Conservation (phyloP, 2,888 invertebrate species). For the Onchidella celtica region DNA sequence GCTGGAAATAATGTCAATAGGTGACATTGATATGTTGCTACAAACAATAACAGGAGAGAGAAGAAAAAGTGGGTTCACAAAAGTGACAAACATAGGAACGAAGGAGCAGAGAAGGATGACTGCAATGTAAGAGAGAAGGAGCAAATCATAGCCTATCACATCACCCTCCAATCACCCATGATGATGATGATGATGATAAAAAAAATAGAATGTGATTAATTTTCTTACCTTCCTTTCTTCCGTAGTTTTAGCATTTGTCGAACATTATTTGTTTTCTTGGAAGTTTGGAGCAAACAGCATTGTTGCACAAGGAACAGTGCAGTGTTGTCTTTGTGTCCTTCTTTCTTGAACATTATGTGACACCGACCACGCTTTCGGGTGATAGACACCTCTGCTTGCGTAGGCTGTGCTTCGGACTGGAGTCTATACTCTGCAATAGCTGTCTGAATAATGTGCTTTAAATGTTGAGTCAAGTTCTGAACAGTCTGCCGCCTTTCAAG, state of each 20-base stretch:
- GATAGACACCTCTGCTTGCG: neutral
- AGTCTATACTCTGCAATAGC: neutral
- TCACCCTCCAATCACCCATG: too few species aligned
- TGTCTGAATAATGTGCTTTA: neutral
- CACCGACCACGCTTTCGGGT: slow-evolving; percentile 4
- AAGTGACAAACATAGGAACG: too few species aligned
- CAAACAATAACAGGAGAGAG: too few species aligned
- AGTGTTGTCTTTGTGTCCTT: neutral
- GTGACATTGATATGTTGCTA: too few species aligned
- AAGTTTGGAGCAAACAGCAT: neutral
- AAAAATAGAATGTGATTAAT: too few species aligned
- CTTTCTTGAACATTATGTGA: neutral
- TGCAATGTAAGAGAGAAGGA: too few species aligned
- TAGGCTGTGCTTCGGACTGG: neutral
- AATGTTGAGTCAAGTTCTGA: neutral
- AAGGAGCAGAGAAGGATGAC: too few species aligned
- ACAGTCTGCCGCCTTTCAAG: neutral
- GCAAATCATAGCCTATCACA: too few species aligned
- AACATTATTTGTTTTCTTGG: neutral
- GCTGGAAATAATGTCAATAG: too few species aligned
- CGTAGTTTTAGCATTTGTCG: neutral
- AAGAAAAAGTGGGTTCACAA: too few species aligned
- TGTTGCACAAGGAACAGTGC: neutral
- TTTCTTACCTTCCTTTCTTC: too few species aligned
- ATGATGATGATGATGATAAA: too few species aligned